Evolutionary conservation across 2,888 invertebrate species (phyloP).

Genomic region (Andrena bucephala): DNA sequence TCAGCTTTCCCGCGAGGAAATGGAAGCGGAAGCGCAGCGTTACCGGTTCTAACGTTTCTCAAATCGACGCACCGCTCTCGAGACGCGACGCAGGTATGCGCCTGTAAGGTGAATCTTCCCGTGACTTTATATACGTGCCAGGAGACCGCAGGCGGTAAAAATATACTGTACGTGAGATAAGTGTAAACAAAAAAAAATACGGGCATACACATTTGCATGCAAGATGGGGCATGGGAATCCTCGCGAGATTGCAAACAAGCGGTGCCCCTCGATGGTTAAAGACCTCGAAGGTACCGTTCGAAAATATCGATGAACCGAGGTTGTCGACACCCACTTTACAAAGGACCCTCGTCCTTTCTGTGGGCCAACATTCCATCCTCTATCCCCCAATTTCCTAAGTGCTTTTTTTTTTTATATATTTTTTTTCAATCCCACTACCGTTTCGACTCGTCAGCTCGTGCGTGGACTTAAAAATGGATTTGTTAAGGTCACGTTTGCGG

Average conservation of each 20-base stretch:
- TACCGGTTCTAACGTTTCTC: slow-evolving; percentile 24
- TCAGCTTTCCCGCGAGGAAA: slow-evolving; percentile 24
- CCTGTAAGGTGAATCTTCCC: slow-evolving; percentile 39
- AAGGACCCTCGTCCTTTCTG: background rate
- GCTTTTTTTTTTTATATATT: background rate
- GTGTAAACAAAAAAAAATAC: slow-evolving; percentile 59
- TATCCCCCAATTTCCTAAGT: too few species aligned
- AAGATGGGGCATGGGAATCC: slow-evolving; percentile 48
- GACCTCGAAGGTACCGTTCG: slow-evolving; percentile 57
- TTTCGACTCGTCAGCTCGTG: background rate
- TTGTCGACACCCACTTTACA: slow-evolving; percentile 5
- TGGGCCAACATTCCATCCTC: background rate
- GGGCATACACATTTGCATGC: slow-evolving; percentile 57
- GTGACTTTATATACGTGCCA: slow-evolving; percentile 49
- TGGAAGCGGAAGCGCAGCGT: slow-evolving; percentile 9
- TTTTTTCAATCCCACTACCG: background rate
- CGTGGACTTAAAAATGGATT: background rate
- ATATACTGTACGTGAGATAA: slow-evolving; percentile 64
- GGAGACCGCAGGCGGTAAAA: slow-evolving; percentile 38
- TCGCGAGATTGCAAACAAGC: slow-evolving; percentile 35
- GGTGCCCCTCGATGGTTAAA: slow-evolving; percentile 42
- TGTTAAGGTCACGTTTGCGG: background rate
- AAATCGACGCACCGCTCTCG: slow-evolving; percentile 1
- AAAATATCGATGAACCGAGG: slow-evolving; percentile 41
- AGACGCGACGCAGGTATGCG: slow-evolving; percentile 16